A percentile compares a stretch with the other conserved stretches of the same genome.
Conservation (phyloP, 2,888 invertebrate species). For the Ashinkailepas kermadecensis region DNA sequence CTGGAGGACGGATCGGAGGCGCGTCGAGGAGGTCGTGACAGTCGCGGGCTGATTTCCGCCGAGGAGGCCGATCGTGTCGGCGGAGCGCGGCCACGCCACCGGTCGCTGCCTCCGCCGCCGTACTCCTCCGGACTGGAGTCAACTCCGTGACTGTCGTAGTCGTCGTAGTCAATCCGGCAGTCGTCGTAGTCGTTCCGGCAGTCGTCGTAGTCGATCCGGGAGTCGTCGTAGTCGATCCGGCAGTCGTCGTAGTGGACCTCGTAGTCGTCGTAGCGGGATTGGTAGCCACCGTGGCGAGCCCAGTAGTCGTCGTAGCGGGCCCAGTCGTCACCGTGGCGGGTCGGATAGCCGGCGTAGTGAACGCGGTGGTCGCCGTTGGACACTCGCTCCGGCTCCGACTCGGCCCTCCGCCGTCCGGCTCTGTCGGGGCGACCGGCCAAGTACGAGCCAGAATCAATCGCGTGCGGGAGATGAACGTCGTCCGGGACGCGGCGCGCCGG, state of each 20-base stretch:
- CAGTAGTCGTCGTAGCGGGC: too few relatives aligned
- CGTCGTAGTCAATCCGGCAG: not conserved
- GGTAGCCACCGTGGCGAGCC: too few relatives aligned
- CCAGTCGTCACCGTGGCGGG: not conserved
- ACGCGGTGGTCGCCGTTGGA: too few relatives aligned
- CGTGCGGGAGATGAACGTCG: not conserved
- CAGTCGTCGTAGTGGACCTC: conserved; percentile 51
- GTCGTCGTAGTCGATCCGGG: conserved; percentile 43
- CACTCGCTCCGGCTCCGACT: conserved; percentile 37
- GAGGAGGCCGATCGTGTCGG: too few relatives aligned
- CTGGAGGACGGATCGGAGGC: too few relatives aligned
- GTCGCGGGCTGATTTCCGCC: too few relatives aligned
- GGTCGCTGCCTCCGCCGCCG: conserved; percentile 29
- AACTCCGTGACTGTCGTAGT: not conserved
- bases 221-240: too few relatives aligned
- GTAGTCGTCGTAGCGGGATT: conserved; percentile 49
- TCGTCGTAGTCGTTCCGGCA: too few relatives aligned
- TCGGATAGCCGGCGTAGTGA: conserved; percentile 36
- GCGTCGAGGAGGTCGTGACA: too few relatives aligned
- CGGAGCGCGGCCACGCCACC: conserved; percentile 58
- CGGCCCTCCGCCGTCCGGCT: conserved; percentile 36
- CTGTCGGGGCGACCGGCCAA: conserved; percentile 39
- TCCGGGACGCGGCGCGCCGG: not conserved
- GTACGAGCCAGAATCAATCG: not conserved
- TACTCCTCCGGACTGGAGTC: not conserved